Percentiles rank a stretch among this genome's conserved stretches.
Conservation (phyloP, 2,888 invertebrate species). For the Andricus curvator region DNA sequence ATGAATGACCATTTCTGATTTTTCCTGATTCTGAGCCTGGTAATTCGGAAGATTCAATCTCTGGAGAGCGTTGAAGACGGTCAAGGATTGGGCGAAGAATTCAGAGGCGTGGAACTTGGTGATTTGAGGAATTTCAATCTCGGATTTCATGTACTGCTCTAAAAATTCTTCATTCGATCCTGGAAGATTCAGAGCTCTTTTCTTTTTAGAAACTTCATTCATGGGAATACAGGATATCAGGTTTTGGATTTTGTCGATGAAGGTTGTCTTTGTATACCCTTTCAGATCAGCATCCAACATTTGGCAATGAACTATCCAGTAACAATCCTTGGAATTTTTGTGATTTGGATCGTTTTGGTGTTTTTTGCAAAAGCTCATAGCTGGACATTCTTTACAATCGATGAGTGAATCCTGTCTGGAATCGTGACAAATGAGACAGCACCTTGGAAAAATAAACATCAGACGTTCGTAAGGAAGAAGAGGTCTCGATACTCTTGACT, state of each 20-base stretch:
- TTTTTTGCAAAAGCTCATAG: not conserved
- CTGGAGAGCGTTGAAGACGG: not conserved
- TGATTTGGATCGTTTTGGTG: not conserved
- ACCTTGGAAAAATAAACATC: slow-evolving; percentile 64
- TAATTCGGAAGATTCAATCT: not conserved
- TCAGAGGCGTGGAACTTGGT: slow-evolving; percentile 1
- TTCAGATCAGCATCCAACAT: not conserved
- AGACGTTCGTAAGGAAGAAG: slow-evolving; percentile 58
- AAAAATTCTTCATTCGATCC: not conserved
- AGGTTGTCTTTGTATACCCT: not conserved
- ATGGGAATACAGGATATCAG: not conserved
- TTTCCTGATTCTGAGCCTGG: not conserved
- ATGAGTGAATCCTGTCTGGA: not conserved
- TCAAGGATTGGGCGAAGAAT: not conserved
- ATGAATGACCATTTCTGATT: not conserved
- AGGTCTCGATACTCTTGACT: slow-evolving; percentile 52
- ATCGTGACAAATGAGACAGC: not conserved
- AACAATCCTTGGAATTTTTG: not conserved
- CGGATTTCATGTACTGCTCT: not conserved
- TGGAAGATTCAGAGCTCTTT: not conserved
- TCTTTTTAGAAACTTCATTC: not conserved
- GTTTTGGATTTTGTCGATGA: not conserved
- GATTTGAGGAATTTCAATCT: not conserved
- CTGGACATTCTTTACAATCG: slow-evolving; percentile 7
- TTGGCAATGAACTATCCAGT: not conserved